Base-by-base conservation (phyloP, 2,113 vertebrate genomes). In the Rhinogobius similis region DNA sequence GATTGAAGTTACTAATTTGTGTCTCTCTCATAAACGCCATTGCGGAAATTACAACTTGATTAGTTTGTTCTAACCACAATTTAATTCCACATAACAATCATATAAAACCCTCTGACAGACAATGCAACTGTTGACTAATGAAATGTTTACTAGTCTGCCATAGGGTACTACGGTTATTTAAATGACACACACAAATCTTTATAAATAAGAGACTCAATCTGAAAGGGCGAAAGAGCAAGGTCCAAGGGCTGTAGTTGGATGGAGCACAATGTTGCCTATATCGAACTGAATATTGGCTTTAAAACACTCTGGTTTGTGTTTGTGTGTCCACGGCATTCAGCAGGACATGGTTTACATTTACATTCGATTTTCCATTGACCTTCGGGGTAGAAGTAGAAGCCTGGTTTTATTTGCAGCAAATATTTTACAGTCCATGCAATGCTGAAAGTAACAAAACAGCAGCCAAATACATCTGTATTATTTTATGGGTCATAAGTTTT, bases 111-210 rank as follows among this genome's bases (percentile, higher is more conserved):
- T 67, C 24, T 44, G 55, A n/a, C 39, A 23, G 63, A 67, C 50
- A 69, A 36, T 26, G 61, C 55, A 4, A 66, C 67, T 79, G 36
- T n/a, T 62, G 32, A 68, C 58, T 52, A 62, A 79, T 84, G 73
- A 77, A 72, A 73, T 50, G 46, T 87, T 68, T 71, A 86, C 59
- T 59, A 66, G 78, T 36, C 73, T 76, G 79, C 73, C 74, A 50
- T 82, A 76, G 66, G 80, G 71, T 79, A 81, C 78, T 68, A 71
- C 0, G 4, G 62, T 61, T 76, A 64, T 53, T 62, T 24, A 58
- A 27, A 58, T 58, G 27, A 58, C 55, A 36, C 7, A 36, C 58
- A 61, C 29, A 61, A n/a, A 61, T 61, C 58, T 36, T 38, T 32
- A 36, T n/a, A 36, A 59, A 61, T 61, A 61, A 61, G 38, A 61